Base-by-base conservation (phyloP, 2,113 vertebrate species). In the Lagopus muta region DNA sequence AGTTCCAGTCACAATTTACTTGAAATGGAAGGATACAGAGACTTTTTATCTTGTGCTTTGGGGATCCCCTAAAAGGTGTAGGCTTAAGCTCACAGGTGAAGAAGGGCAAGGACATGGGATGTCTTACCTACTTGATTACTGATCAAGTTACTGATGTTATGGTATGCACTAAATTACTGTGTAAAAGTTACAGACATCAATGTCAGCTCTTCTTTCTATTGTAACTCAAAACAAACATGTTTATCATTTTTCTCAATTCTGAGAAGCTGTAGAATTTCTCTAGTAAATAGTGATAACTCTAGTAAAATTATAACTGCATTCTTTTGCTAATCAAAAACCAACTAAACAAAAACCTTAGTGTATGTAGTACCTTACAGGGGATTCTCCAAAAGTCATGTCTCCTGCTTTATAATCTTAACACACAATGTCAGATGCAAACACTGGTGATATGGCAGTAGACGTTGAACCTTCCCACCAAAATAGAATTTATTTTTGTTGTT, bases 81-180 rank as follows among this genome's bases (percentile, higher is more conserved):
- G 2, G 8, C 60, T 24, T 65, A 27, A 89, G 40, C 1, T 8
- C 2, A 0, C 15, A 40, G 11, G 3, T 19, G 34, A 70, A 7
- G n/a, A 82, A 74, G 14, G 22, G 3, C 11, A 90, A 42, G 22
- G 22, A 24, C 1, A 0, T 10, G 9, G 22, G 13, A 32, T 30
- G 42, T 15, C 10, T 76, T 22, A 60, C 6, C 20, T 36, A 8
- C 48, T 22, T 12, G 28, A 21, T 12, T 11, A 36, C 36, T 38
- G 36, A 38, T 38, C 36, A 38, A 61, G 6, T 12, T 57, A 9
- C 11, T 25, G 3, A 6, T 32, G 60, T 10, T 10, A 43, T 3
- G 9, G 2, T 9, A 15, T 11, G 7, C 3, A 9, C 13, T 22
- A 47, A 38, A 3, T 28, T 71, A 28, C 52, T 67, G 5, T 32